Base-by-base conservation (phyloP, 2,888 invertebrate species). In the Linyphia triangularis region DNA sequence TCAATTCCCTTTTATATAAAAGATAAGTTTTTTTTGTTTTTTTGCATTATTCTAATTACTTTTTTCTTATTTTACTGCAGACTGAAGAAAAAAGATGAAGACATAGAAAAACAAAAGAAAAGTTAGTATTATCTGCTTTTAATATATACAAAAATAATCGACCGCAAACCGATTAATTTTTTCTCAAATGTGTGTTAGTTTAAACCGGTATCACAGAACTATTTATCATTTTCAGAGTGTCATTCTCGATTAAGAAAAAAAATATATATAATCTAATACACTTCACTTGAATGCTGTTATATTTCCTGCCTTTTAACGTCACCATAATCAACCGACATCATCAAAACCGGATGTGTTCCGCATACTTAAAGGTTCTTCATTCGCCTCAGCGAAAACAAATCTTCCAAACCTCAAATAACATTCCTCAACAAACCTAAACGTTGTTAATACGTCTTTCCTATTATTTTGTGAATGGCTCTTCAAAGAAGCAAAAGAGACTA, bases 71-170 rank as follows among this genome's bases (percentile, higher is more conserved):
- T 72, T 33, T 37, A n/a, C n/a, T 83, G 88, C 63, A 37, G 6
- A n/a, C 82, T 7, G 88, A 88, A 33, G 88, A 88, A 30, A 86
- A 78, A 51, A 88, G 88, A 82, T 88, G 88, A 88, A 88, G 61
- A 77, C 28, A 40, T 10, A 37, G 28, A 13, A 13, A 63, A 16
- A 4, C n/a, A n/a, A n/a, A 7, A 33, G 30, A 40, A 40, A 63
- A 57, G 78, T 78, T 26, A 37, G 61, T 78, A 2, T 1, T 65
- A 19, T 28, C 2, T n/a, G n/a, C 4, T 0, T 16, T n/a, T n/a
- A n/a, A n/a, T n/a, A n/a, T n/a, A n/a, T n/a, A n/a, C n/a, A n/a
- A n/a, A n/a, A n/a, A n/a, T n/a, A n/a, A n/a, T n/a, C n/a, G n/a
- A n/a, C n/a, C n/a, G n/a, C n/a, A n/a, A n/a, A n/a, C n/a, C n/a